These are phyloP conservation scores for Enteromius unitaeniatus DNA, from an alignment of 2,797 vertebrate species.

Conservation along the genomic window DNA sequence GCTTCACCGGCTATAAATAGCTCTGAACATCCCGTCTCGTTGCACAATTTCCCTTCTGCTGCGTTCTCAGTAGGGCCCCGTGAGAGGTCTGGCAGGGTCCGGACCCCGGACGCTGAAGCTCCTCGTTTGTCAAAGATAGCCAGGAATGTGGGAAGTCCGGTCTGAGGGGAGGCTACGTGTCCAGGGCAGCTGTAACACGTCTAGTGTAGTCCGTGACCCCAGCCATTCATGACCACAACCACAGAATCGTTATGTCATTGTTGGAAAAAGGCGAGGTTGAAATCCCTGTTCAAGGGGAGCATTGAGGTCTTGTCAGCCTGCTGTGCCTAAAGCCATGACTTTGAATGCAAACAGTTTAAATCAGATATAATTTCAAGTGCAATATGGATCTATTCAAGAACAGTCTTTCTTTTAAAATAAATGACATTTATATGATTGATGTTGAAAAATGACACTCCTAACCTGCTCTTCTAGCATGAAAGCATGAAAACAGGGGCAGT, in stretches of 20 bases:
- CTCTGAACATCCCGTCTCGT: slow-evolving; percentile 64
- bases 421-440: not conserved
- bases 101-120: slow-evolving; percentile 25
- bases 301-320: not conserved
- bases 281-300: not conserved
- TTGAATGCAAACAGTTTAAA: slow-evolving; percentile 8
- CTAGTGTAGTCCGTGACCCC: not conserved
- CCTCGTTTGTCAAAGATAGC: slow-evolving; percentile 35
- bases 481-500: too few relatives aligned
- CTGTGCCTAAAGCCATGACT: not conserved
- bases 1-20: slow-evolving; percentile 74
- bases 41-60: slow-evolving; percentile 72
- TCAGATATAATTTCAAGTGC: not conserved
- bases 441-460: not conserved
- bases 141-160: slow-evolving; percentile 52
- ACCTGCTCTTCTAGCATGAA: not conserved
- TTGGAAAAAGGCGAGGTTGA: not conserved
- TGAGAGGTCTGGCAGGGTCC: slow-evolving; percentile 44
- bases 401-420: not conserved
- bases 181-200: slow-evolving; percentile 63
- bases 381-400: not conserved
- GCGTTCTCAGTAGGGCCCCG: slow-evolving; percentile 68
- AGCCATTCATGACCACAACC: not conserved
- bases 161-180: slow-evolving; percentile 51
- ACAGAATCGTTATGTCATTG: not conserved